Base-by-base conservation (phyloP, 1,140 invertebrate genomes). In the Drosophila kanapiae region DNA sequence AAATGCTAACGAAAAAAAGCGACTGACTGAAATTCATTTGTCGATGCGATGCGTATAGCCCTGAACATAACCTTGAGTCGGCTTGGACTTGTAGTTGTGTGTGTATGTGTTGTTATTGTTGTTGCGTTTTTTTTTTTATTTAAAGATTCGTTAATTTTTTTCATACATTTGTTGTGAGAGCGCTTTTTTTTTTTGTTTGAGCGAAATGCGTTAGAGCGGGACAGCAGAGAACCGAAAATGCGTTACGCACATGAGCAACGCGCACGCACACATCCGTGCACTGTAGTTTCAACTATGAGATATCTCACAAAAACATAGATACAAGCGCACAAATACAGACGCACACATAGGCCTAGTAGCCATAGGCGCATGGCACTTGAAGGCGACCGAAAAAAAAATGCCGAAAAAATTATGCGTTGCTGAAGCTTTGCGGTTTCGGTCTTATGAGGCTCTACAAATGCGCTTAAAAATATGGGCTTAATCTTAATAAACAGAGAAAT, bases 61-160 rank as follows among this genome's bases (percentile, higher is more conserved):
- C 84, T 91, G 88, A 91, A 91, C 88, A 91, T 91, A 91, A 91
- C 88, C 88, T 91, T 91, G 88, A 91, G 82, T 76, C 47, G 75
- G 58, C 74, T 78, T 68, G 54, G 35, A 69, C 33, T 38, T 58
- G 31, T 71, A 37, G 69, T 71, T 60, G 49, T 68, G 45, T 48
- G 53, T 40, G 56, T 76, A 29, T 57, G 40, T 49, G 75, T 53
- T 80, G 29, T 62, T 65, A 11, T 56, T 53, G 33, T 54, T 37
- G 13, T 54, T 37, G 33, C 0, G 11, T 11, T 35, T 16, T 42
- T 80, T 76, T 88, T 90, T 83, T 82, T 91, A 78, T 85, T 91
- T 91, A 80, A 91, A 91, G 82, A 86, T 87, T 90, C 76, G 86
- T 91, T 86, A 82, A 82, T 74, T 87, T 87, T 87, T 82, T 87